Evolutionary conservation across 1,140 invertebrate species (phyloP).

Genomic region (Neodiprion pinetum): DNA sequence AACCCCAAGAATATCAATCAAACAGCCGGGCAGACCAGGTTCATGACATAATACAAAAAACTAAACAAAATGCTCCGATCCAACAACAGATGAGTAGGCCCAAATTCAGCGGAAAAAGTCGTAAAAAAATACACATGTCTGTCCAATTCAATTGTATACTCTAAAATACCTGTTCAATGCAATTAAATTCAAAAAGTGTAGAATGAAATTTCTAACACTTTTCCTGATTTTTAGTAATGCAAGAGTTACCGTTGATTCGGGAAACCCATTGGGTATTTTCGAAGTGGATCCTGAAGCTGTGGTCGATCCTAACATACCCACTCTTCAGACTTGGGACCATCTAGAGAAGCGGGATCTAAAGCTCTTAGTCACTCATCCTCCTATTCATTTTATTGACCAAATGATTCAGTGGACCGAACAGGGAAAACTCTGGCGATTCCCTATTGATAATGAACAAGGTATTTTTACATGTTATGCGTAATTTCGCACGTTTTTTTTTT

Average conservation of each 20-base stretch:
- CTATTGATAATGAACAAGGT: conserved; percentile 98
- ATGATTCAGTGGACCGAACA: conserved; percentile 94
- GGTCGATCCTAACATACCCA: conserved; percentile 41
- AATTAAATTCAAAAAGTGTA: not conserved
- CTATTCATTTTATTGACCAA: conserved; percentile 90
- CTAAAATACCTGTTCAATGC: too few relatives aligned
- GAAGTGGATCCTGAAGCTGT: conserved; percentile 37
- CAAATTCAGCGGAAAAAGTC: too few relatives aligned
- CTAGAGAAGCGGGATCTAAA: conserved; percentile 72
- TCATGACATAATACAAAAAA: conserved; percentile 43
- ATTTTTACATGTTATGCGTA: conserved; percentile 27
- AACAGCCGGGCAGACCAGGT: conserved; percentile 57
- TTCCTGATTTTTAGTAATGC: conserved; percentile 31
- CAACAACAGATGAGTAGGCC: not conserved
- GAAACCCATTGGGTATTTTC: conserved; percentile 69
- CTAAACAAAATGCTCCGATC: conserved; percentile 22
- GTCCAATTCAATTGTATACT: too few relatives aligned
- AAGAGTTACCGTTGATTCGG: conserved; percentile 65
- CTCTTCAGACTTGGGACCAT: conserved; percentile 72
- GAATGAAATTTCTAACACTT: too few relatives aligned
- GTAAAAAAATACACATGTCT: too few relatives aligned
- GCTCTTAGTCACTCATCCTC: conserved; percentile 71
- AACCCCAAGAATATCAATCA: conserved; percentile 5
- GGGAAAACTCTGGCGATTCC: conserved; percentile 96
- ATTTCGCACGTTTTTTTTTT: conserved; percentile 8